Conservation (phyloP, 1,140 invertebrate species). For the Acromyrmex heyeri region DNA sequence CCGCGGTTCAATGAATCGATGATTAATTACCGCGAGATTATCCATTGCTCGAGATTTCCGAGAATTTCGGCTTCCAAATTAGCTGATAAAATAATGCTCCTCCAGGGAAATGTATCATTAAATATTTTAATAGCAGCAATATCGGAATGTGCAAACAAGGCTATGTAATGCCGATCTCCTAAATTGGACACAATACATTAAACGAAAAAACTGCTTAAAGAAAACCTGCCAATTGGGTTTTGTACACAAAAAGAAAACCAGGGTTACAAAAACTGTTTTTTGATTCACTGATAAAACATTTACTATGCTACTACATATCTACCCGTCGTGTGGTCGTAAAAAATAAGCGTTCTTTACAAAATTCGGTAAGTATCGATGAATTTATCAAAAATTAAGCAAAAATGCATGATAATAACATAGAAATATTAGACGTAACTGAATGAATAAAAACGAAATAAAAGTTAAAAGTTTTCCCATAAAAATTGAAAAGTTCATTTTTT, state of each 20-base stretch:
- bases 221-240: conserved; percentile 74
- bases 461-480: background rate
- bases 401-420: background rate
- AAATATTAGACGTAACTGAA: background rate
- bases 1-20: conserved; percentile 35
- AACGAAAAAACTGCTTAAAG: conserved; percentile 60
- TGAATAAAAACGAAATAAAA: background rate
- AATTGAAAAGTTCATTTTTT: too few species aligned
- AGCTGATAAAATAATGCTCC: conserved; percentile 36
- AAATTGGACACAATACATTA: conserved; percentile 46
- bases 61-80: conserved; percentile 50
- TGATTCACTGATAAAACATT: conserved; percentile 62
- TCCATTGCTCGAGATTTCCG: conserved; percentile 25
- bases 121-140: conserved; percentile 31
- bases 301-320: conserved; percentile 14
- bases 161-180: conserved; percentile 59
- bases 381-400: conserved; percentile 30
- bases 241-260: conserved; percentile 75
- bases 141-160: conserved; percentile 33
- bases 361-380: conserved; percentile 10
- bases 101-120: background rate
- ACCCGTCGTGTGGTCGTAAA: conserved; percentile 59
- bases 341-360: conserved; percentile 29
- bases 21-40: conserved; percentile 51
- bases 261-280: conserved; percentile 73